phyloP scores from a whole-genome alignment of 92 coral and sea anemone species.

The Phymanthus crucifer region DNA sequence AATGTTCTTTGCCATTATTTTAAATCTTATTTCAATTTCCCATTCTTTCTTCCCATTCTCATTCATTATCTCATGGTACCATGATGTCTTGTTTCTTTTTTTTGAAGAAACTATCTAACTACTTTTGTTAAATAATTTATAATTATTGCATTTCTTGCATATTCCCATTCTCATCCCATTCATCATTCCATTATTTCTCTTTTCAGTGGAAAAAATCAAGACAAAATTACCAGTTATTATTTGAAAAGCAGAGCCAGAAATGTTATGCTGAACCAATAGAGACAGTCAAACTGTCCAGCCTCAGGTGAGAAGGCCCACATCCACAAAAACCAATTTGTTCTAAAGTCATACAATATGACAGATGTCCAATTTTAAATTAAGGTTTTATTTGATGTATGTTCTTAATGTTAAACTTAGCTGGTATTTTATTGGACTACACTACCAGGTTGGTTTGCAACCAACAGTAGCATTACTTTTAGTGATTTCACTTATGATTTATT shows the following conservation, averaged over 20 bases:
- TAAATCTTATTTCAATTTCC: too few species aligned
- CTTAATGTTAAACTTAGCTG: neutral
- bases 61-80: too few species aligned
- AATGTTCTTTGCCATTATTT: too few species aligned
- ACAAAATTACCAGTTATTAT: slow-evolving; percentile 8
- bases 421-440: slow-evolving; percentile 20
- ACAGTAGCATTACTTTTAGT: slow-evolving; percentile 9
- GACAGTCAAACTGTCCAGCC: slow-evolving; percentile 32
- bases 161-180: neutral
- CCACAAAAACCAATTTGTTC: slow-evolving; percentile 15
- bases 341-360: slow-evolving; percentile 33
- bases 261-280: neutral
- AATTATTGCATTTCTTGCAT: neutral
- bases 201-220: slow-evolving; percentile 4
- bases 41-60: too few species aligned
- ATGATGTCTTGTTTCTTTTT: too few species aligned
- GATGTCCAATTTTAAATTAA: slow-evolving; percentile 30
- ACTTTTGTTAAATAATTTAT: too few species aligned
- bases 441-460: slow-evolving; percentile 7
- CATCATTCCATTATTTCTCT: neutral
- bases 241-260: slow-evolving; percentile 8
- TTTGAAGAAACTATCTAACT: too few species aligned
- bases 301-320: slow-evolving; percentile 27
- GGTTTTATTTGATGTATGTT: slow-evolving; percentile 17
- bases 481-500: slow-evolving; percentile 15